A percentile compares a stretch with the other conserved stretches of the same genome.
phyloP scores from a whole-genome alignment of 1,140 invertebrate genomes.

The Batillaria attramentaria region DNA sequence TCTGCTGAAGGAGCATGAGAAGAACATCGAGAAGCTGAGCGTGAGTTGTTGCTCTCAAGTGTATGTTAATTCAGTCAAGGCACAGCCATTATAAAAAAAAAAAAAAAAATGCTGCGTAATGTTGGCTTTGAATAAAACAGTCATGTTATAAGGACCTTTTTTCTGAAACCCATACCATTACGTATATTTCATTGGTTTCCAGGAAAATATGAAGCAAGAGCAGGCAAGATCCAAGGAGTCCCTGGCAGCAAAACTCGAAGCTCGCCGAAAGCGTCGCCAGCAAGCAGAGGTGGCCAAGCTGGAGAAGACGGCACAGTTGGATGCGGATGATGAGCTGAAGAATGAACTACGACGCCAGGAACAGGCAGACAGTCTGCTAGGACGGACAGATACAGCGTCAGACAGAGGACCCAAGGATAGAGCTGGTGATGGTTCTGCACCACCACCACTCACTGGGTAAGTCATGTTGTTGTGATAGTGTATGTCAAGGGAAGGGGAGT shows the following conservation, averaged over 20 bases:
- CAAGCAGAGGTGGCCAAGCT: slow-evolving; percentile 56
- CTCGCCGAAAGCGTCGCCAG: slow-evolving; percentile 55
- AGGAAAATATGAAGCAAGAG: slow-evolving; percentile 42
- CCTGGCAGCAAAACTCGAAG: slow-evolving; percentile 61
- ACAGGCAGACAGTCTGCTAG: slow-evolving; percentile 40
- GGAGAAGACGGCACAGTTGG: slow-evolving; percentile 56
- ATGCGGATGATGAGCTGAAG: slow-evolving; percentile 50
- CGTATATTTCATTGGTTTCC: neutral
- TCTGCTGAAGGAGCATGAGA: slow-evolving; percentile 61
- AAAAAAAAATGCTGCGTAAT: too few species aligned
- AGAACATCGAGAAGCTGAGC: slow-evolving; percentile 61
- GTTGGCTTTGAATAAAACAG: too few species aligned
- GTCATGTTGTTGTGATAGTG: neutral
- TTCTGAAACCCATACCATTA: too few species aligned
- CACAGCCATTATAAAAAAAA: neutral
- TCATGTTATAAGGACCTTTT: too few species aligned
- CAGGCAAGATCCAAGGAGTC: slow-evolving; percentile 43
- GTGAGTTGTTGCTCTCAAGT: slow-evolving; percentile 34
- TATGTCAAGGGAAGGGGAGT: neutral
- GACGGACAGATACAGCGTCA: slow-evolving; percentile 1
- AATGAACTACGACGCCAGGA: slow-evolving; percentile 43
- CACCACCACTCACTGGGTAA: slow-evolving; percentile 15
- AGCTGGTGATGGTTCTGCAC: slow-evolving; percentile 8
- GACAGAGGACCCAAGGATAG: slow-evolving; percentile 13
- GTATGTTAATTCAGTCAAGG: slow-evolving; percentile 42